Base-by-base conservation (phyloP, 2,797 vertebrate species). In the Chaenodraco wilsoni region DNA sequence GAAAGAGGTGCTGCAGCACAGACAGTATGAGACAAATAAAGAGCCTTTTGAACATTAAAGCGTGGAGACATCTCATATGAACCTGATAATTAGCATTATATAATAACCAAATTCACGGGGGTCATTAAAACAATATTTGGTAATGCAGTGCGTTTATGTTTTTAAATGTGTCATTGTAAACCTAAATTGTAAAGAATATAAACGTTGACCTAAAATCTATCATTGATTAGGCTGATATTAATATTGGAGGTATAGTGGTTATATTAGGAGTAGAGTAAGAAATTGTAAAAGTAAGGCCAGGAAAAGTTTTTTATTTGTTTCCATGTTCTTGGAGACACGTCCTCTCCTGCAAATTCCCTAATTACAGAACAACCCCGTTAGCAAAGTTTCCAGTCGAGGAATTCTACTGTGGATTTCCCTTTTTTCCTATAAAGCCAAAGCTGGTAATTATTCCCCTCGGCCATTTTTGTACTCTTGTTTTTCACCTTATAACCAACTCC, bases 331-430 rank as follows among this genome's bases (percentile, higher is more conserved):
- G 12, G n/a, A 82, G 59, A 64, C 21, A 10, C 16, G 48, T 72
- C 65, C 51, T 68, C 54, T 77, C 71, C 48, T 74, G 56, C 46
- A 86, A 67, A 76, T 76, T 85, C 68, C 63, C 80, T 91, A 91
- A 91, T 89, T 90, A 86, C 69, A 84, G 59, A 87, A 81, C 75
- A 73, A 21, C 69, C 87, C 88, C 82, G 79, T 68, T 23, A 81
- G 91, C 89, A 78, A 82, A 84, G 71, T 87, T 85, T 87, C 65
- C 81, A 78, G 80, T 79, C 56, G 15, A 46, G 40, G 82, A 85
- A 89, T 81, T 78, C 68, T 72, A 57, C 79, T 65, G 83, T 84
- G 74, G 71, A 82, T 75, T 88, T 83, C 64, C 61, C 45, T 77
- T 77, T 56, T 0, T 44, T n/a, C 49, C 23, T 81, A 3, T 46